Evolutionary conservation across 2,113 vertebrate genomes (phyloP), one percentile per base, ranked within the genome.

Genomic region (Hippoglossus stenolepis): DNA sequence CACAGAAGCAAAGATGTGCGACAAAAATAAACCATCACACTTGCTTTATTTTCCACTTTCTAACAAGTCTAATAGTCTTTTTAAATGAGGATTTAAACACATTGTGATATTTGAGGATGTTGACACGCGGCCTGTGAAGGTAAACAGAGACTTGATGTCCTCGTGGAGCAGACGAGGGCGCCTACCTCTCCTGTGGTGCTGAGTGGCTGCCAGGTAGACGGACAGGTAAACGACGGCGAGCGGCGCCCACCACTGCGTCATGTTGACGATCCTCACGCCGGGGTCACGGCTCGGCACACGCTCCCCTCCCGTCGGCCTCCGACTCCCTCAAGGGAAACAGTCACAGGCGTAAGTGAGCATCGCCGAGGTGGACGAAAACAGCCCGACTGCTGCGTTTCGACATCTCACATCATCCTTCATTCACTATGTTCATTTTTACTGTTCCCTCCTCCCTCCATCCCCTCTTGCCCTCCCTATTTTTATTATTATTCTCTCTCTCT

Each of bases 171-270:
- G 59, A 51, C 58, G 11, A 40, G 31, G 18, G 18, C 54, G 67
- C 90, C 72, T 93, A 94, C 94, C 92, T 94, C 49, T 93, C 64
- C 91, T 89, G 75, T 85, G 85, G 71, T 88, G 90, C 73, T 82
- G 90, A 63, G 84, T 3, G 31, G 89, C 82, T 23, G 87, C 83
- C 70, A 72, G 77, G 71, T 80, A 64, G 60, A 87, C 23, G 72
- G 80, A 74, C 75, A 91, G 88, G 86, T 85, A 80, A 58, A 90
- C 49, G 3, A 76, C 47, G 20, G 71, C 20, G 66, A 93, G 62
- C 15, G 73, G 75, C 73, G 85, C 64, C 84, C 80, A 60, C 26
- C 80, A 62, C 56, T 6, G 65, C 18, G 23, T 51, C 84, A 86
- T 87, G 63, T 26, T 85, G 79, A 60, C 61, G 17, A 56, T 75